Base-by-base conservation (phyloP, 2,888 invertebrate genomes). In the Thecocarcelia acutangulata region DNA sequence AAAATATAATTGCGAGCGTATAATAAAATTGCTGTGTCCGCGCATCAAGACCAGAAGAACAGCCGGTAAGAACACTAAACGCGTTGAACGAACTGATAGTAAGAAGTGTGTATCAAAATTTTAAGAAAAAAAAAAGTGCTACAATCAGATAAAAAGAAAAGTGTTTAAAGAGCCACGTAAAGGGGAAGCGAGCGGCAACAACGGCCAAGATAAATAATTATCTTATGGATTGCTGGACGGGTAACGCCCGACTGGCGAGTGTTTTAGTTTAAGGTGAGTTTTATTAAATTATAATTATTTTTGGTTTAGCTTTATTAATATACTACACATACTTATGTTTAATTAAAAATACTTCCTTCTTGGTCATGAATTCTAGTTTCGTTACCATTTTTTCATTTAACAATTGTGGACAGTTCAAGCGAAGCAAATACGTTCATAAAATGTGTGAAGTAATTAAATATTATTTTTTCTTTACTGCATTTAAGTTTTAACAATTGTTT, bases 221-320 rank as follows among this genome's bases (percentile, higher is more conserved):
- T 90, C 90, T 90, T 91, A 91, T 91, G 91, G 91, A 91, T 91
- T 90, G 90, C 91, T 91, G 91, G 91, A 91, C 91, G 91, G 91
- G 91, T 91, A 88, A 91, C 91, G 91, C 91, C 91, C 91, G 91
- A 91, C 91, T 91, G 91, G 91, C 91, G 91, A 91, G 91, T 90
- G 90, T 91, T 91, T 89, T 91, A 90, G 90, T 90, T 90, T 91
- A 91, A 91, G 91, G 91, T 91, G 83, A 90, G 90, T 88, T n/a
- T 40, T 24, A 5, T 42, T 42, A 0, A 13, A 46, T 33, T 33
- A 33, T 33, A 8, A 33, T 9, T n/a, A n/a, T n/a, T n/a, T n/a
- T 61, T 44, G n/a, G 5, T 6, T 15, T 5, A n/a, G 8, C 15
- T 8, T 17, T 15, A 6, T 46, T 15, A 46, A 2, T 15, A 15